Conservation (phyloP, 2,888 invertebrate species). For the Mycalesis mineus region DNA sequence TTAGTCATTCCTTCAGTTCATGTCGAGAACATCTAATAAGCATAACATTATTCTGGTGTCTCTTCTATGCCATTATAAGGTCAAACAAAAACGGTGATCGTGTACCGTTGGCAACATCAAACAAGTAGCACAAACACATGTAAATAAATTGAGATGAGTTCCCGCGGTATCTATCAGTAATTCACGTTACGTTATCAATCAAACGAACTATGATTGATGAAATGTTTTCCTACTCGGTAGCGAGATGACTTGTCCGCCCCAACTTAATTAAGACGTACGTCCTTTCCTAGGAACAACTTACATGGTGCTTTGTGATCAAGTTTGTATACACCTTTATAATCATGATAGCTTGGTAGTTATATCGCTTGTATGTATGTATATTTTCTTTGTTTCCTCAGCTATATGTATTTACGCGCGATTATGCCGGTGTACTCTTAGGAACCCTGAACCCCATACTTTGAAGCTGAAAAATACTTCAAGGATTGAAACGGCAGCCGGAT, state of each 20-base stretch:
- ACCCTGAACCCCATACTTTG: too few relatives aligned
- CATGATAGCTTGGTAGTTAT: not conserved
- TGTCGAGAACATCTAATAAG: too few relatives aligned
- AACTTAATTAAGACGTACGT: constrained; percentile 65
- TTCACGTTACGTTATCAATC: constrained; percentile 76
- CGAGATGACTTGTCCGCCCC: constrained; percentile 71
- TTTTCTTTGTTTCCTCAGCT: too few relatives aligned
- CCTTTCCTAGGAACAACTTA: constrained; percentile 5
- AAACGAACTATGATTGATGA: constrained; percentile 70
- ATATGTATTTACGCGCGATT: too few relatives aligned
- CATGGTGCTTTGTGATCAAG: not conserved
- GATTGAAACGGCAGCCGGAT: too few relatives aligned
- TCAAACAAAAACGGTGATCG: constrained; percentile 39
- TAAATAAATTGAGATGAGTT: constrained; percentile 75
- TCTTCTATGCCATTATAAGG: constrained; percentile 16
- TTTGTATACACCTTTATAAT: not conserved
- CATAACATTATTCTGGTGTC: not conserved
- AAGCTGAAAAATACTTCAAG: too few relatives aligned
- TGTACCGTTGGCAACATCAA: constrained; percentile 68
- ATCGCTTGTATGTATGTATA: not conserved
- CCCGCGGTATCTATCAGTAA: constrained; percentile 71
- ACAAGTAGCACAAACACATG: constrained; percentile 74
- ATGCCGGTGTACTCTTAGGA: too few relatives aligned
- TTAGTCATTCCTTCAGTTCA: too few relatives aligned
- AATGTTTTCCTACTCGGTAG: constrained; percentile 72